phyloP scores from a whole-genome alignment of 2,888 invertebrate genomes.

The Tetragnatha montana region DNA sequence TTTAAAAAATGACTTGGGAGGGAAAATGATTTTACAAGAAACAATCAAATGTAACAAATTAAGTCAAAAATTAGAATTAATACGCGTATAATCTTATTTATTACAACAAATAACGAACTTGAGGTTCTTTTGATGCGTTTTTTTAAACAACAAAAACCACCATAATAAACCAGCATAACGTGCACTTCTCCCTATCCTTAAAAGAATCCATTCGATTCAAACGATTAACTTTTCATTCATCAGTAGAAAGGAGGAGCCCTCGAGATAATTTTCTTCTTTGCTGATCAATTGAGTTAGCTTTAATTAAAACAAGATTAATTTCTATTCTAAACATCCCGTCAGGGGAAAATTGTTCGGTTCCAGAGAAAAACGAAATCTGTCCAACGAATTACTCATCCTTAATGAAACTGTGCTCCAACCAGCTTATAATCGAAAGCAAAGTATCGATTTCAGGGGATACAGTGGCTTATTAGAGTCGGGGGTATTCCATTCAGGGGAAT shows the following conservation, averaged over 20 bases:
- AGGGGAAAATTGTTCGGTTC: slow-evolving; percentile 35
- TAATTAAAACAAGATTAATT: slow-evolving; percentile 59
- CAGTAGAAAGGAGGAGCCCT: background rate
- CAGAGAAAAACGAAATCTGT: slow-evolving; percentile 53
- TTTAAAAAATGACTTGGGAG: too few relatives aligned
- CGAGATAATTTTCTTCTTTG: slow-evolving; percentile 49
- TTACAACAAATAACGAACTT: background rate
- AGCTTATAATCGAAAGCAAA: slow-evolving; percentile 36
- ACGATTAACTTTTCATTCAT: slow-evolving; percentile 48
- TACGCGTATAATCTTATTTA: too few relatives aligned
- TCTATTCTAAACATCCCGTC: slow-evolving; percentile 51
- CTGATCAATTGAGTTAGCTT: slow-evolving; percentile 47
- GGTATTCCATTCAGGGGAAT: too few relatives aligned
- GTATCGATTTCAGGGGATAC: too few relatives aligned
- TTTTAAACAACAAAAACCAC: too few relatives aligned
- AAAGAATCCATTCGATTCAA: slow-evolving; percentile 20
- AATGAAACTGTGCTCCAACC: slow-evolving; percentile 31
- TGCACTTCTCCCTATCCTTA: background rate
- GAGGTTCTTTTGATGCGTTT: background rate
- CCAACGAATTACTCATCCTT: slow-evolving; percentile 37
- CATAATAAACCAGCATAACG: background rate
- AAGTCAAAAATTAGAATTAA: too few relatives aligned
- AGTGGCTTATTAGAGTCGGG: too few relatives aligned
- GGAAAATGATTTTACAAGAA: too few relatives aligned
- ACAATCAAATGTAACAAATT: too few relatives aligned